Evolutionary conservation across 2,888 invertebrate species (phyloP), one percentile per base, ranked within the genome.

Genomic region (Eudasyphora cyanicolor): DNA sequence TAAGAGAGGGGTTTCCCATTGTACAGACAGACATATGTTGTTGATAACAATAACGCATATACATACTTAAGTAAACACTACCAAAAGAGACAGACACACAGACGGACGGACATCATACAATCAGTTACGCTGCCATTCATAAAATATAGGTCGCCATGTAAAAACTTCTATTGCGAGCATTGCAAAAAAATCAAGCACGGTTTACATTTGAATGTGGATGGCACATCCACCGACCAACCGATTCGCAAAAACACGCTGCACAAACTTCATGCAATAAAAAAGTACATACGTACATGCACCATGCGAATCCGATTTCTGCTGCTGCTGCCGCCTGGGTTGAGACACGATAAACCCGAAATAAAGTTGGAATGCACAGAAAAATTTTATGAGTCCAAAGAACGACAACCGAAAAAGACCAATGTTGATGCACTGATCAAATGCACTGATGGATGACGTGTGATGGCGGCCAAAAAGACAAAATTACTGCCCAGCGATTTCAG

Each of bases 121-220:
- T 60, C 60, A n/a, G 38, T 35, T 27, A 27, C 21, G 51, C 27
- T 42, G 69, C 54, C 70, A 14, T 29, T 78, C 70, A 71, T 80
- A 70, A 81, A 81, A 84, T 84, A 84, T 84, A 84, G 83, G 83
- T 84, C 83, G 80, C 76, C 79, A 71, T 82, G 74, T 78, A 42
- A 82, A 75, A 76, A 82, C 51, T 67, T 67, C 67, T 67, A 67
- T 67, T 64, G 64, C 64, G 21, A 12, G 14, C 57, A 57, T 19
- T 29, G 49, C 45, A 14, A 42, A 38, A 54, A 49, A 51, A 69
- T n/a, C n/a, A n/a, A 67, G 64, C 32, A 64, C 21, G 67, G 42
- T 42, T 67, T 67, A 67, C 79, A 82, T 82, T 82, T 64, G 62
- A 73, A 82, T 76, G 79, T 79, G 73, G 57, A 21, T 38, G 45